Percentiles rank a stretch among this genome's conserved stretches.
Evolutionary conservation across 2,113 vertebrate genomes (phyloP).

Genomic region (Alaudala cheleensis): DNA sequence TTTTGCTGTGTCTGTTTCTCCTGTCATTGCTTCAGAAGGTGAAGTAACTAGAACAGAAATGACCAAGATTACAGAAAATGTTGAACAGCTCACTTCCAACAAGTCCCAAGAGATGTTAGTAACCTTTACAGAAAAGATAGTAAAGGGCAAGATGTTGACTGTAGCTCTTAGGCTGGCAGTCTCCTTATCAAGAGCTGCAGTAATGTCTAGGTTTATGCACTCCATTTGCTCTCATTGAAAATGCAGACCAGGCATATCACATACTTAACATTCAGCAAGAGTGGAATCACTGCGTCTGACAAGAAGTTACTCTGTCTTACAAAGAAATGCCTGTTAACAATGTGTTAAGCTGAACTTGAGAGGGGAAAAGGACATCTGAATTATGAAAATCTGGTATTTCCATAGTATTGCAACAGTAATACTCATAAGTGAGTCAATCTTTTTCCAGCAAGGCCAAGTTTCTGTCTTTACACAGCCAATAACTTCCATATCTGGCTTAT

Average conservation of each 20-base stretch:
- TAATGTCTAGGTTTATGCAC: constrained; percentile 27
- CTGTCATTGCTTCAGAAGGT: not conserved
- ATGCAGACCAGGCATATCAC: constrained; percentile 31
- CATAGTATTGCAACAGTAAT: not conserved
- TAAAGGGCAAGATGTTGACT: constrained; percentile 18
- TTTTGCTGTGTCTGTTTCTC: not conserved
- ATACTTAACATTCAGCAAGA: constrained; percentile 32
- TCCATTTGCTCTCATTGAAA: constrained; percentile 57
- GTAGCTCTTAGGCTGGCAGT: not conserved
- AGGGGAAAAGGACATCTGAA: constrained; percentile 17
- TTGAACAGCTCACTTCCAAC: not conserved
- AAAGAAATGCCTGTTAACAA: constrained; percentile 27
- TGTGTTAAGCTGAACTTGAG: constrained; percentile 33
- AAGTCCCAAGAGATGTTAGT: constrained; percentile 5
- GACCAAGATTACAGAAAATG: constrained; percentile 1
- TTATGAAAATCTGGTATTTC: constrained; percentile 31
- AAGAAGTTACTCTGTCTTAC: constrained; percentile 43
- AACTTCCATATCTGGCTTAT: not conserved
- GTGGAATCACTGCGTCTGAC: constrained; percentile 5
- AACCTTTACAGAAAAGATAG: constrained; percentile 19
- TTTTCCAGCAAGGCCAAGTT: not conserved
- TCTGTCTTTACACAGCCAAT: not conserved
- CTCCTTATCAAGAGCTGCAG: constrained; percentile 52
- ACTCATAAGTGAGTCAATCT: not conserved
- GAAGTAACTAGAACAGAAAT: not conserved